Evolutionary conservation across 2,113 vertebrate species (phyloP).

Genomic region (Gobio gobio): DNA sequence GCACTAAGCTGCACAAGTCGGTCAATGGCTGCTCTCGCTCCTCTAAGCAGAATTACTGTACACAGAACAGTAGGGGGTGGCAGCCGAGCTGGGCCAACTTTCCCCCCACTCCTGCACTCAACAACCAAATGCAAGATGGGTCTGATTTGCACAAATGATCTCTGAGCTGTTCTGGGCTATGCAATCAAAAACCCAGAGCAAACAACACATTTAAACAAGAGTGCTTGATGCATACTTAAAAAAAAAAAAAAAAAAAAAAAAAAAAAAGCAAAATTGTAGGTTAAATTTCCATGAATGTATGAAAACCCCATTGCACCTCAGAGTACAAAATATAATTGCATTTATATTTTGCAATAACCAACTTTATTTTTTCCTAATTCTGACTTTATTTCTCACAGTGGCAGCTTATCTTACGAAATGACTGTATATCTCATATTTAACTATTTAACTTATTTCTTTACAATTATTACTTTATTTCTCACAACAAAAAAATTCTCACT

Average conservation of each 20-base stretch:
- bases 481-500: no score
- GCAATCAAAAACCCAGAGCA: not conserved
- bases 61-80: constrained; percentile 25
- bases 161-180: constrained; percentile 16
- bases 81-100: constrained; percentile 5
- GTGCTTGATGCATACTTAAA: not conserved
- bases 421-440: not conserved
- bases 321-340: not conserved
- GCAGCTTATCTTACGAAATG: no score
- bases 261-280: not conserved
- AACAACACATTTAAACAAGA: not conserved
- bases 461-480: not conserved
- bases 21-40: constrained; percentile 45
- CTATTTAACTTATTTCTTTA: not conserved
- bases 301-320: not conserved
- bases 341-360: not conserved
- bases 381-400: no score
- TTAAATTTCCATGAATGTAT: not conserved
- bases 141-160: constrained; percentile 47
- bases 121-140: constrained; percentile 17
- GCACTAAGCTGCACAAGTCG: constrained; percentile 50
- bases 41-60: constrained; percentile 40
- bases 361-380: no score
- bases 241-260: no score
- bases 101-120: not conserved